Evolutionary conservation across 64 coral and sea anemone species (phyloP), one percentile per base, ranked within the genome.

Genomic region (Porites lutea): DNA sequence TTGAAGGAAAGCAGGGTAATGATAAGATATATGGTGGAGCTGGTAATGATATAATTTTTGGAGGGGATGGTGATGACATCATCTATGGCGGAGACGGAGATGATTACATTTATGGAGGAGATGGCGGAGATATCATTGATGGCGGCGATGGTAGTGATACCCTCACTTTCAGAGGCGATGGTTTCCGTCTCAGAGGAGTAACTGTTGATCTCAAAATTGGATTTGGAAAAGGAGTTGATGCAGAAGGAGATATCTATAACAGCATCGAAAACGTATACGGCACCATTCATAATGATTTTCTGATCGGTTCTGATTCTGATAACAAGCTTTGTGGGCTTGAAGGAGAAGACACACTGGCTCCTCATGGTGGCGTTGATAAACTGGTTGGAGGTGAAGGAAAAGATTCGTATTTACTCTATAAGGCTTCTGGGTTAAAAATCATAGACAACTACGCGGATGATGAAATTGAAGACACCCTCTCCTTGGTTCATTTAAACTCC

Each of bases 241-340:
- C 90, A 12, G 90, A 92, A 9, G 90, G 80, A 52, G 90, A 92
- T 27, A 83, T 0, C 0, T 92, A 92, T 15, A 20, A 76, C 21
- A 86, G n/a, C 9, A 75, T 92, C 66, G 90, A 92, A 86, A 92
- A 92, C 47, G 90, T 92, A 2, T 92, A 84, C n/a, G 90, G 90
- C 3, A 92, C 90, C 8, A 86, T 92, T 75, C 79, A 92, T 16
- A 76, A 86, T 6, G 90, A 92, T 7, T 22, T 4, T 3, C 9
- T 92, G 18, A 92, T 11, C 8, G 90, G 90, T 19, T 92, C 90
- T 8, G 79, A 92, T 92, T 57, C 53, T 3, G 75, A 92, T 48
- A 92, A 92, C 70, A 76, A 75, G 3, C 79, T 92, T 0, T 92
- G 49, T 59, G 90, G 80, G 43, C 67, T 72, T 20, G 80, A 73